phyloP scores from a whole-genome alignment of 1,140 invertebrate genomes.

The Chrysomallon squamiferum region DNA sequence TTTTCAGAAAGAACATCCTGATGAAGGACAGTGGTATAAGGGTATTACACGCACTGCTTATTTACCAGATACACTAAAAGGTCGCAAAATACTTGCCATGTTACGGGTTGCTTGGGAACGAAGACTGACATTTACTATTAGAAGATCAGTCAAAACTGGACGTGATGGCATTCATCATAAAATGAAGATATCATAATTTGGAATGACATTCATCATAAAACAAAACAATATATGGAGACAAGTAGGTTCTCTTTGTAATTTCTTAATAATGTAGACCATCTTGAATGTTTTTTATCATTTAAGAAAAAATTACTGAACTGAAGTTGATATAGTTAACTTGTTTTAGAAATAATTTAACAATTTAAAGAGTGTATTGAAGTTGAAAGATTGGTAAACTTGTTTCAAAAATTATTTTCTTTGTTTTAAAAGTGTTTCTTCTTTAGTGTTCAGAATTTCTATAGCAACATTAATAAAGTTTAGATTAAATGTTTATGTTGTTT shows the following conservation, averaged over 20 bases:
- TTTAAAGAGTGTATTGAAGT: no score
- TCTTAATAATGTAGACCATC: background rate
- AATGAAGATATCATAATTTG: conserved; percentile 91
- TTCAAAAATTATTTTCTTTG: no score
- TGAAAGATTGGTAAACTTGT: no score
- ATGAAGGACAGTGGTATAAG: conserved; percentile 26
- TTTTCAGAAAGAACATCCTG: conserved; percentile 31
- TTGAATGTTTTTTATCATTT: no score
- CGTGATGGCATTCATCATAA: conserved; percentile 87
- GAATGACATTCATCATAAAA: conserved; percentile 89
- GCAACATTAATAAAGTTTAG: no score
- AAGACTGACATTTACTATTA: conserved; percentile 82
- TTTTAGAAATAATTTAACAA: no score
- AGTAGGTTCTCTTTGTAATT: background rate
- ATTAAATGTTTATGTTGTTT: no score
- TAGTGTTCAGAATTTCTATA: no score
- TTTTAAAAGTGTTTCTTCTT: no score
- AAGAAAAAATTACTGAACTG: no score
- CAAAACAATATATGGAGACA: conserved; percentile 50
- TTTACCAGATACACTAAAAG: conserved; percentile 34
- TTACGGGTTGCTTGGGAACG: conserved; percentile 82
- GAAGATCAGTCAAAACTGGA: conserved; percentile 83
- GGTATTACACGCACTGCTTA: conserved; percentile 29
- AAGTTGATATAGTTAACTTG: no score
- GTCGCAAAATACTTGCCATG: conserved; percentile 68